These are phyloP conservation scores for Cordylochernes scorpioides DNA, from an alignment of 2,888 invertebrate genomes.

Conservation along the genomic window DNA sequence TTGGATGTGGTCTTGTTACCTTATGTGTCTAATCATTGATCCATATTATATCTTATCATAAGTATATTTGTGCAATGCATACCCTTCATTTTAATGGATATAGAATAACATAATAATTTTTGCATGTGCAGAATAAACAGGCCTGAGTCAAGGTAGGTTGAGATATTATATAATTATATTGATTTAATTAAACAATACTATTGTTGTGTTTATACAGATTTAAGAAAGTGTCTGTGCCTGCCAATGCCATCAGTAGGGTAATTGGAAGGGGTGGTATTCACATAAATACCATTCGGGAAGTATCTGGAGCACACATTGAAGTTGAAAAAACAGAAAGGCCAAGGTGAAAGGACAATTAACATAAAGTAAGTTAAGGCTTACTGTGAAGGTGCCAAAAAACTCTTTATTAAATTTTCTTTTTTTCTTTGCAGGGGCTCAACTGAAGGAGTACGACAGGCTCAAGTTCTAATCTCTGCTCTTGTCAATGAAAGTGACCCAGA, in stretches of 20 bases:
- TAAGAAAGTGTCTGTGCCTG: slow-evolving; percentile 78
- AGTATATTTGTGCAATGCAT: too few species aligned
- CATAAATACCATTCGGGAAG: slow-evolving; percentile 86
- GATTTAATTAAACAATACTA: neutral
- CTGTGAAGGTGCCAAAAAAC: too few species aligned
- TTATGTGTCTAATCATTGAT: too few species aligned
- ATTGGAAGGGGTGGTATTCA: slow-evolving; percentile 92
- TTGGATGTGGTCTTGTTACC: too few species aligned
- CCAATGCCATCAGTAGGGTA: slow-evolving; percentile 80
- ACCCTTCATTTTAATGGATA: too few species aligned
- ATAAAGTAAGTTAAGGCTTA: slow-evolving; percentile 39
- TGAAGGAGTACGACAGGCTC: slow-evolving; percentile 75
- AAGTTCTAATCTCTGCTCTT: slow-evolving; percentile 60
- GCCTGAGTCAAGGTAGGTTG: too few species aligned
- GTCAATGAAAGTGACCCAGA: slow-evolving; percentile 87
- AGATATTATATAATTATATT: too few species aligned
- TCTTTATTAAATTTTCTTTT: too few species aligned
- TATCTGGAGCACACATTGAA: slow-evolving; percentile 90
- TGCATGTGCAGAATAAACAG: too few species aligned
- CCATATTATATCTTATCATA: too few species aligned
- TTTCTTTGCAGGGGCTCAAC: slow-evolving; percentile 40
- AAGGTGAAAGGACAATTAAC: slow-evolving; percentile 75
- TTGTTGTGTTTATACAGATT: slow-evolving; percentile 17
- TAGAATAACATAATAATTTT: too few species aligned
- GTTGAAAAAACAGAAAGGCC: slow-evolving; percentile 82